Base-by-base conservation (phyloP, 2,113 vertebrate species). In the Chionodraco myersi region DNA sequence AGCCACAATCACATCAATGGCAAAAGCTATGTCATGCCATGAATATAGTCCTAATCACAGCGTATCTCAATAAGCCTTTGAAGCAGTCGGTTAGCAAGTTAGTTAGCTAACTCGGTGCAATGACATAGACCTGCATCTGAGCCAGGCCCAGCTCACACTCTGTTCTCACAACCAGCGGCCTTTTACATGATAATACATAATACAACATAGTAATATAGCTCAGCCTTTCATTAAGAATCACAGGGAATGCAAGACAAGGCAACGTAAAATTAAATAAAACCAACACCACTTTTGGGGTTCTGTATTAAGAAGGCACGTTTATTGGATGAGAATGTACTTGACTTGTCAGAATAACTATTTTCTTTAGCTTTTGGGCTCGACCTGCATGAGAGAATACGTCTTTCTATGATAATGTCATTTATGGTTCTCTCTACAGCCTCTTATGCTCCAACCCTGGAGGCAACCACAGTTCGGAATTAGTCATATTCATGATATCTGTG, bases 401-500 rank as follows among this genome's bases (percentile, higher is more conserved):
- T 78, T 34, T 11, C 36, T 36, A 4, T 81, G 34, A 73, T 75
- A 66, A 79, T 79, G 77, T 66, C 62, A 79, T 79, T 83, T 84
- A 79, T 67, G 63, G 54, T 76, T 51, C 16, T 62, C 77, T 73
- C 59, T 80, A 80, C 60, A 79, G 64, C 59, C 49, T 75, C 26
- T 64, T 80, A 77, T 83, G 48, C 49, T 60, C 44, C 54, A 73
- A 65, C 57, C 53, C 73, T 45, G 14, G 44, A 89, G 70, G 78
- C 87, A 86, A 67, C 53, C 41, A 34, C 61, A 62, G 56, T 59
- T 59, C 67, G 41, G 75, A 77, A 79, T 70, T 49, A 83, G 77
- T 84, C 72, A 86, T 71, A 86, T 88, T 88, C 53, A 83, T 80
- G 77, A 86, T 85, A 86, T 89, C 85, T 76, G 61, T 26, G 60